phyloP scores from a whole-genome alignment of 1,140 invertebrate genomes.

The Drosophila carrolli region DNA sequence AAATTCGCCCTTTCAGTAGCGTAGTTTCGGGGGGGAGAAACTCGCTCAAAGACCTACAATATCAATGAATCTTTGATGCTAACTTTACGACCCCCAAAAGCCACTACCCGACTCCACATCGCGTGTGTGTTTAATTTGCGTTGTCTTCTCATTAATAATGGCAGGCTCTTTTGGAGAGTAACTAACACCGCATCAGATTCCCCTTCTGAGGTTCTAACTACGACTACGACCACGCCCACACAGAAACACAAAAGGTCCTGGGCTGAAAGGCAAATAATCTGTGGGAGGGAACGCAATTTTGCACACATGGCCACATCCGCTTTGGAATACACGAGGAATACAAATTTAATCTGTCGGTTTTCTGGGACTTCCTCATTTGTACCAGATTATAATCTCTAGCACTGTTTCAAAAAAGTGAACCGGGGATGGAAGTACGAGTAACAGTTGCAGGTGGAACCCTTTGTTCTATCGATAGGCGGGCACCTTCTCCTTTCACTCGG shows the following conservation, averaged over 20 bases:
- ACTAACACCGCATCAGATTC: slow-evolving; percentile 39
- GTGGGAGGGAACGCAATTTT: slow-evolving; percentile 52
- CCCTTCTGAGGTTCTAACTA: slow-evolving; percentile 47
- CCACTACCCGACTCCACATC: slow-evolving; percentile 5
- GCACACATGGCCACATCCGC: slow-evolving; percentile 72
- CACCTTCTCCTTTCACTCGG: slow-evolving; percentile 43
- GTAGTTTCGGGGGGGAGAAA: background rate
- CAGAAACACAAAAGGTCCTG: slow-evolving; percentile 1
- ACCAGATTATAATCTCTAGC: slow-evolving; percentile 69
- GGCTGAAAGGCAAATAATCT: slow-evolving; percentile 10
- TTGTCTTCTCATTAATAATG: slow-evolving; percentile 78
- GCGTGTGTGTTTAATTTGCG: slow-evolving; percentile 71
- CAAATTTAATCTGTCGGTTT: slow-evolving; percentile 80
- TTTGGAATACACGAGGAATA: slow-evolving; percentile 67
- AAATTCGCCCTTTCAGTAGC: background rate
- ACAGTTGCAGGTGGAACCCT: slow-evolving; percentile 16
- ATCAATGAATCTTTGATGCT: slow-evolving; percentile 46
- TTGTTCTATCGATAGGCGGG: slow-evolving; percentile 62
- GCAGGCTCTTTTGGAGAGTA: slow-evolving; percentile 51
- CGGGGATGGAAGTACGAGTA: no score
- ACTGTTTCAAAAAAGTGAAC: background rate
- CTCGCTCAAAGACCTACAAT: slow-evolving; percentile 35
- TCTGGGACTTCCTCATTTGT: slow-evolving; percentile 79
- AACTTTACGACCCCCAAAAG: slow-evolving; percentile 32
- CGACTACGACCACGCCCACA: slow-evolving; percentile 47